Percentiles rank a stretch among this genome's conserved stretches.
These are phyloP conservation scores for Anisognathus igniventris DNA, from an alignment of 2,797 vertebrate genomes.

Conservation along the genomic window DNA sequence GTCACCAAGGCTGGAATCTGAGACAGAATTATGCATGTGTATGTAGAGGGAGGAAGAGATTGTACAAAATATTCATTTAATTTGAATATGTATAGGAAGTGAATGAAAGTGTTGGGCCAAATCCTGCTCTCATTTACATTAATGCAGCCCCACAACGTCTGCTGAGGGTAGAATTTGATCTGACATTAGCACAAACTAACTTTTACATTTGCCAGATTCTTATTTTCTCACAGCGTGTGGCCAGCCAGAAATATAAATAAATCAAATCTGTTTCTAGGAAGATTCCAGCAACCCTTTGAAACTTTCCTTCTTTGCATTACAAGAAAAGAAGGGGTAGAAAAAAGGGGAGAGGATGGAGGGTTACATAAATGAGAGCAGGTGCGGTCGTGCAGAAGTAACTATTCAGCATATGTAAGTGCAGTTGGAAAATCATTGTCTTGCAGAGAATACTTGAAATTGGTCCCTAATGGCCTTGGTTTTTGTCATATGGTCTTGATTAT, in stretches of 20 bases:
- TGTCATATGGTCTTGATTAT: slow-evolving; percentile 91
- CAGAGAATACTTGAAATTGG: slow-evolving; percentile 88
- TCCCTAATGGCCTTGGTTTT: slow-evolving; percentile 88
- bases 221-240: slow-evolving; percentile 53
- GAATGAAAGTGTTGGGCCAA: slow-evolving; percentile 45
- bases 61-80: slow-evolving; percentile 52
- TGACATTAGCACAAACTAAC: slow-evolving; percentile 61
- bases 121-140: slow-evolving; percentile 58
- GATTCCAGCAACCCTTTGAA: slow-evolving; percentile 66
- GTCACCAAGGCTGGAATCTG: slow-evolving; percentile 4
- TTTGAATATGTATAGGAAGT: slow-evolving; percentile 49
- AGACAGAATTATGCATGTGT: slow-evolving; percentile 31
- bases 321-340: slow-evolving; percentile 60
- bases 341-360: slow-evolving; percentile 43
- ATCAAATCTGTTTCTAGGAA: slow-evolving; percentile 42
- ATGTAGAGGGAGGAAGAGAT: background rate
- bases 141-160: slow-evolving; percentile 1
- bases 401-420: slow-evolving; percentile 88
- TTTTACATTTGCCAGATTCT: slow-evolving; percentile 43
- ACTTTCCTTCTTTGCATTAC: slow-evolving; percentile 69
- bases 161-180: slow-evolving; percentile 50
- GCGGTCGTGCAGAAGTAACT: slow-evolving; percentile 82
- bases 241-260: slow-evolving; percentile 57
- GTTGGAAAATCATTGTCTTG: slow-evolving; percentile 89
- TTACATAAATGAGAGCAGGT: slow-evolving; percentile 80